Evolutionary conservation across 2,797 vertebrate genomes (phyloP).

Genomic region (Bovichtus variegatus): DNA sequence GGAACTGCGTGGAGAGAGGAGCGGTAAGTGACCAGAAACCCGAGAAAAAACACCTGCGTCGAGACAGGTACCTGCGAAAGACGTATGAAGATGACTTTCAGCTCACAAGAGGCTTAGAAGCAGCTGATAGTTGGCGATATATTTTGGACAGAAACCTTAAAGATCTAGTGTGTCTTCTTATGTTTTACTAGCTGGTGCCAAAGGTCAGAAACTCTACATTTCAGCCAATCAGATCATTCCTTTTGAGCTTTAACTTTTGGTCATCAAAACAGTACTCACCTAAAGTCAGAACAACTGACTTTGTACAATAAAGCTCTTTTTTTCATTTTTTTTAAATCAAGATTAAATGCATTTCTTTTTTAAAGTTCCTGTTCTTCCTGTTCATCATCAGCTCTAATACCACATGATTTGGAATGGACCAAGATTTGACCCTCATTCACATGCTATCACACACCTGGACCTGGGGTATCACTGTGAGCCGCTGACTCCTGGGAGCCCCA

Average conservation of each 20-base stretch:
- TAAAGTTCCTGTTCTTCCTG: neutral
- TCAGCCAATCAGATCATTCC: slow-evolving; percentile 13
- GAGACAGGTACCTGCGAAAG: slow-evolving; percentile 40
- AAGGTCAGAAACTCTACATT: slow-evolving; percentile 15
- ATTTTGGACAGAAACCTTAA: neutral
- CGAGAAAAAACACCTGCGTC: slow-evolving; percentile 69
- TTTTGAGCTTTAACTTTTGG: neutral
- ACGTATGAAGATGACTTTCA: slow-evolving; percentile 34
- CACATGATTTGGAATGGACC: slow-evolving; percentile 77
- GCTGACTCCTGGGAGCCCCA: slow-evolving; percentile 73
- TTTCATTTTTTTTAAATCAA: too few relatives aligned
- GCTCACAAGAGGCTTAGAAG: neutral
- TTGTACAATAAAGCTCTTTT: neutral
- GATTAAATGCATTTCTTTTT: too few relatives aligned
- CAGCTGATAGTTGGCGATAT: neutral
- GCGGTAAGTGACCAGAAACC: slow-evolving; percentile 67
- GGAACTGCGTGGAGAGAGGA: slow-evolving; percentile 45
- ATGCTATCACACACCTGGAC: slow-evolving; percentile 75
- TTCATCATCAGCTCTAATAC: slow-evolving; percentile 17
- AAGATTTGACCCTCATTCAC: slow-evolving; percentile 68
- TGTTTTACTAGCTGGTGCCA: slow-evolving; percentile 20
- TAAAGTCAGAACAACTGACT: neutral
- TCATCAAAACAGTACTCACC: slow-evolving; percentile 3
- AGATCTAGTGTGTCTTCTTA: neutral
- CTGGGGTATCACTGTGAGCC: slow-evolving; percentile 69